Base-by-base conservation (phyloP, 2,113 vertebrate genomes). In the Poeciliopsis retropinna region DNA sequence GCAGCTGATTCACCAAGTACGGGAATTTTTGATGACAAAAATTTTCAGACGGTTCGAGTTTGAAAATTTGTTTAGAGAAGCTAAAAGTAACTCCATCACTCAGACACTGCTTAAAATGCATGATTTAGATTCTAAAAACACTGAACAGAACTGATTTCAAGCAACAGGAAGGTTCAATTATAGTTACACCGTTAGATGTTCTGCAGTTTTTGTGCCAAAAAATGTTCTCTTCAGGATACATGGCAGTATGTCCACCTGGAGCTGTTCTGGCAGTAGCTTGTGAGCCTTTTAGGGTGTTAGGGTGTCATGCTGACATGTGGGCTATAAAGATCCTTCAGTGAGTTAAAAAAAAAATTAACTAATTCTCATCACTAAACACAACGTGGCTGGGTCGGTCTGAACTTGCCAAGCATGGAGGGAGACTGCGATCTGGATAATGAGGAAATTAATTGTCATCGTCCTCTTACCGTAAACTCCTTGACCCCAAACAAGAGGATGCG, bases 381-480 rank as follows among this genome's bases (percentile, higher is more conserved):
- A 47, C 29, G 29, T 27, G 63, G 51, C 62, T 75, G 44, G 77
- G 47, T 83, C 76, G 68, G n/a, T 71, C 75, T 28, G 68, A 67
- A 73, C 77, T 83, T 71, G 78, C 75, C 69, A 67, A 74, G 68
- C 14, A 73, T n/a, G 44, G 34, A 70, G n/a, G 66, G 70, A 75
- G 75, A 66, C 44, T 61, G 28, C 63, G 68, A 57, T 17, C 29
- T 51, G 30, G 47, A 74, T 54, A 12, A 44, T 73, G 66, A 47
- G 69, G 71, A 73, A 82, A 82, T 31, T 73, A 1, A 28, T 25
- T 57, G 22, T 9, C 51, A 57, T 57, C 51, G 25, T 57, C 51
- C 25, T 86, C 94, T 94, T 94, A 95, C 95, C 95, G 82, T 95
- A 95, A 85, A 95, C 95, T 81, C 95, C 95, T 92, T 95, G 95